Evolutionary conservation across 2,888 invertebrate genomes (phyloP).

Genomic region (Orthosia incerta): DNA sequence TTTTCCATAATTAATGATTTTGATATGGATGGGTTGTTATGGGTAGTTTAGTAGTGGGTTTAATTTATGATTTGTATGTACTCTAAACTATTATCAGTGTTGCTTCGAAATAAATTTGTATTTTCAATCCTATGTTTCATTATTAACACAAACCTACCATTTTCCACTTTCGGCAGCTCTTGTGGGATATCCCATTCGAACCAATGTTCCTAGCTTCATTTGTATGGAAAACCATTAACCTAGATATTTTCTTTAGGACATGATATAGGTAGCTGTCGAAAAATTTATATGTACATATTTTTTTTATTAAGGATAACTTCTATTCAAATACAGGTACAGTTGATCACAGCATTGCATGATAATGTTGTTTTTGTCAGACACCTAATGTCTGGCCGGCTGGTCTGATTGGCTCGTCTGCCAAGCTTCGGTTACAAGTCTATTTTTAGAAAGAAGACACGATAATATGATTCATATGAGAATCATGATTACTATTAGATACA

Average conservation of each 20-base stretch:
- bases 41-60: conserved; percentile 52
- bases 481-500: conserved; percentile 16
- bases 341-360: not conserved
- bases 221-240: not conserved
- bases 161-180: not conserved
- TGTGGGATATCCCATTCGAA: not conserved
- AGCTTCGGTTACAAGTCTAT: conserved; percentile 34
- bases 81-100: conserved; percentile 57
- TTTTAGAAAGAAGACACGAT: conserved; percentile 25
- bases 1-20: conserved; percentile 26
- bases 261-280: not conserved
- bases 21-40: conserved; percentile 46
- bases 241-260: not conserved
- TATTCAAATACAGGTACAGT: not conserved
- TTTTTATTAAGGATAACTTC: not conserved
- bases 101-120: conserved; percentile 64
- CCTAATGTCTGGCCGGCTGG: conserved; percentile 17
- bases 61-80: conserved; percentile 53
- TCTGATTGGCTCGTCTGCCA: conserved; percentile 38
- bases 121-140: conserved; percentile 43
- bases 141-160: not conserved
- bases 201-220: not conserved
- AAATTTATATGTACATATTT: too few relatives aligned
- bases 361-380: conserved; percentile 1
- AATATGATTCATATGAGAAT: conserved; percentile 31